phyloP scores from a whole-genome alignment of 2,888 invertebrate genomes.

The Noctua fimbriata region DNA sequence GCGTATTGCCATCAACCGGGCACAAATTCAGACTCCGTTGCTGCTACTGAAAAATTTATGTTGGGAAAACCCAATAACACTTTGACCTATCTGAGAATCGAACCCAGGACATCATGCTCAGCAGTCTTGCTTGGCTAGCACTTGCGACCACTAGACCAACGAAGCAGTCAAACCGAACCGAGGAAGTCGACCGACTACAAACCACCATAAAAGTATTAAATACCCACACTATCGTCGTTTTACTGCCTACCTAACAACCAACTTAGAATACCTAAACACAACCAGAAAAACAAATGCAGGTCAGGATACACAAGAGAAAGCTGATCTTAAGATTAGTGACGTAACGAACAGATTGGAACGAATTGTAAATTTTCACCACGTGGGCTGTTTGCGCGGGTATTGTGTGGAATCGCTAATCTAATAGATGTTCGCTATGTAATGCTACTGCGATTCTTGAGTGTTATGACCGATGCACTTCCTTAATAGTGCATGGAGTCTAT shows the following conservation, averaged over 20 bases:
- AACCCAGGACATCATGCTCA: too few species aligned
- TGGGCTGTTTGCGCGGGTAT: slow-evolving; percentile 36
- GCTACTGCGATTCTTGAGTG: slow-evolving; percentile 28
- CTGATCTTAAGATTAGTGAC: slow-evolving; percentile 58
- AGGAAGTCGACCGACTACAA: neutral
- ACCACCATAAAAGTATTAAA: neutral
- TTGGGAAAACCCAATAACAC: too few species aligned
- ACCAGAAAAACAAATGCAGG: slow-evolving; percentile 48
- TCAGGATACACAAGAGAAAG: slow-evolving; percentile 62
- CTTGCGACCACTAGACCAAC: too few species aligned
- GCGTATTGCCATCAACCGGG: too few species aligned
- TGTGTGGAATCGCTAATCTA: slow-evolving; percentile 66
- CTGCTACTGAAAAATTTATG: too few species aligned
- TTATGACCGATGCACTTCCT: slow-evolving; percentile 63
- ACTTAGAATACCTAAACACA: slow-evolving; percentile 32
- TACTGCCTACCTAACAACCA: neutral
- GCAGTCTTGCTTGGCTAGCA: too few species aligned
- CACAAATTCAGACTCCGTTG: too few species aligned
- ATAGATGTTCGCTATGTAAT: slow-evolving; percentile 55
- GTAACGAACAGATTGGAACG: slow-evolving; percentile 55
- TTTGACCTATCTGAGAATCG: too few species aligned
- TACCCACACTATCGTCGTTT: neutral
- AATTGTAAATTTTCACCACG: slow-evolving; percentile 60
- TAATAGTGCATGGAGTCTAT: slow-evolving; percentile 11
- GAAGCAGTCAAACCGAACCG: too few species aligned